A percentile compares a stretch with the other conserved stretches of the same genome.
phyloP scores from a whole-genome alignment of 1,140 invertebrate genomes.

The Diorhabda carinulata region DNA sequence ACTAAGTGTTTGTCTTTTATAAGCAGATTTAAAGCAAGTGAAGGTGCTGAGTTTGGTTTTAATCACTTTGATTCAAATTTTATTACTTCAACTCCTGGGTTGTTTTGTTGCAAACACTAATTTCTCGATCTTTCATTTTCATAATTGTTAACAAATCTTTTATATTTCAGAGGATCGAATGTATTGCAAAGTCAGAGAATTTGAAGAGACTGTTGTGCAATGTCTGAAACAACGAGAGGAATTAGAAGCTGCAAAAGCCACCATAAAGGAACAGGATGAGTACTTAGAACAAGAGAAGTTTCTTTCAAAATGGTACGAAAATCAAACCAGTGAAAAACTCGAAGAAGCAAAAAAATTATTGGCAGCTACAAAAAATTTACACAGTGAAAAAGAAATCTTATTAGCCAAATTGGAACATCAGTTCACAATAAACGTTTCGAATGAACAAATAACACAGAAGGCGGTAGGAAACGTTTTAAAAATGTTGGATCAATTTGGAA shows the following conservation, averaged over 20 bases:
- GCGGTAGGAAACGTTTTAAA: slow-evolving; percentile 9
- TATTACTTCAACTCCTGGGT: background rate
- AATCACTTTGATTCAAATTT: background rate
- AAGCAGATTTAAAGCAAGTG: slow-evolving; percentile 1
- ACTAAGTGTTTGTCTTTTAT: too few species aligned
- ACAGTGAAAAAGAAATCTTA: slow-evolving; percentile 22
- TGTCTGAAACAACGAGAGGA: slow-evolving; percentile 17
- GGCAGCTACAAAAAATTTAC: slow-evolving; percentile 21
- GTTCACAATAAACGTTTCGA: slow-evolving; percentile 23
- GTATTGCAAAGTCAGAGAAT: slow-evolving; percentile 15
- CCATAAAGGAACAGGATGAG: slow-evolving; percentile 20
- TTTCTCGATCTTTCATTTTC: background rate
- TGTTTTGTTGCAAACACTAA: background rate
- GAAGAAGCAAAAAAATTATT: slow-evolving; percentile 24
- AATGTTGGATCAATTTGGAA: slow-evolving; percentile 13
- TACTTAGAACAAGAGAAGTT: slow-evolving; percentile 26
- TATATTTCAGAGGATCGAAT: slow-evolving; percentile 13
- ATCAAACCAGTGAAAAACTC: slow-evolving; percentile 17
- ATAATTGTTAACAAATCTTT: background rate
- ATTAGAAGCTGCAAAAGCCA: slow-evolving; percentile 20
- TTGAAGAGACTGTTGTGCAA: slow-evolving; percentile 19
- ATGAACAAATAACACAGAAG: slow-evolving; percentile 9
- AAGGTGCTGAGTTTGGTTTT: background rate
- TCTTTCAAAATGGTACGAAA: slow-evolving; percentile 23
- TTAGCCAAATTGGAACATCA: slow-evolving; percentile 29